phyloP scores from a whole-genome alignment of 2,888 invertebrate species.

The Chaetogeoica ovagalla region DNA sequence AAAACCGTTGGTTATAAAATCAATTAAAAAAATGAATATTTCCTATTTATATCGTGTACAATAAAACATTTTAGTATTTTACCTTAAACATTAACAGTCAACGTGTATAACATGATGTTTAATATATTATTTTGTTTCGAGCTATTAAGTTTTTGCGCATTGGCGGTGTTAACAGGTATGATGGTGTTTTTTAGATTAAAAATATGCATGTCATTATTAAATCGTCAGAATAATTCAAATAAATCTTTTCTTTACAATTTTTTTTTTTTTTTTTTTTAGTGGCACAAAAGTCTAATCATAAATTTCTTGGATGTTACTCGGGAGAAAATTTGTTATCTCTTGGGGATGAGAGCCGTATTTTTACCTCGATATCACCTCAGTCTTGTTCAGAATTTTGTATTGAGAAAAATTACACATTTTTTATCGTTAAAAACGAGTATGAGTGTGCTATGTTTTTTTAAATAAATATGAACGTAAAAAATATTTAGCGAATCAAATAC shows the following conservation, averaged over 20 bases:
- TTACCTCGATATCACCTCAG: constrained; percentile 25
- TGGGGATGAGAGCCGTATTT: constrained; percentile 8
- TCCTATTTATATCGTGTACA: no score
- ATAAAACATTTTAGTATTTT: not conserved
- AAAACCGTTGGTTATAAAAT: no score
- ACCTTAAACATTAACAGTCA: not conserved
- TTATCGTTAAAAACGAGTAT: constrained; percentile 18
- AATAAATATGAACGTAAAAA: no score
- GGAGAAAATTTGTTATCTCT: constrained; percentile 17
- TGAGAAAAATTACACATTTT: constrained; percentile 18
- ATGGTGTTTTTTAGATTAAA: no score
- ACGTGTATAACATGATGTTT: not conserved
- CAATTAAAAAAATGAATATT: no score
- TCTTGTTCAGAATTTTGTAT: constrained; percentile 33
- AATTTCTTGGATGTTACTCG: constrained; percentile 22
- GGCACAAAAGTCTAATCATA: not conserved
- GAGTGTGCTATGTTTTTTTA: not conserved
- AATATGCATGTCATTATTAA: no score
- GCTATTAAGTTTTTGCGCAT: constrained; percentile 4
- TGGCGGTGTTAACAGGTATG: constrained; percentile 19
- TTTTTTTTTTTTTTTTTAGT: not conserved
- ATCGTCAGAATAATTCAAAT: not conserved
- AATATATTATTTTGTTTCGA: not conserved
- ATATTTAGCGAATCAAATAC: no score
- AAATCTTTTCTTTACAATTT: no score